phyloP scores from a whole-genome alignment of 2,888 invertebrate species.

The Meta bourneti region DNA sequence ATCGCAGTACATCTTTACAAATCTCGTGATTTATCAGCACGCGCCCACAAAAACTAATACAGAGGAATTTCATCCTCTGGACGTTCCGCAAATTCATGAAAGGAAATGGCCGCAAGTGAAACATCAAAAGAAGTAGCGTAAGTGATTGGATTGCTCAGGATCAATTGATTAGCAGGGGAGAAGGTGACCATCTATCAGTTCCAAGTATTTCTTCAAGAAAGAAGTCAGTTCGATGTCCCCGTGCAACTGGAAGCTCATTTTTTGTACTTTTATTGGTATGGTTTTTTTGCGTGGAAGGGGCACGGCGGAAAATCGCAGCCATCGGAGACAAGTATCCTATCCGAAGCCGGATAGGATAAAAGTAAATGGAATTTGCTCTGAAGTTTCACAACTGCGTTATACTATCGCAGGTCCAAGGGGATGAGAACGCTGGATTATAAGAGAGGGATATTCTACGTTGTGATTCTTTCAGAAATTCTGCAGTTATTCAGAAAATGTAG shows the following conservation, averaged over 20 bases:
- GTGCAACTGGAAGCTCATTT: neutral
- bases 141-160: slow-evolving; percentile 28
- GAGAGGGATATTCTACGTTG: too few relatives aligned
- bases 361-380: slow-evolving; percentile 23
- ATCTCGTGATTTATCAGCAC: too few relatives aligned
- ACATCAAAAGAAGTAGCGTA: slow-evolving; percentile 27
- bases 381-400: slow-evolving; percentile 26
- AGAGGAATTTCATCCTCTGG: neutral
- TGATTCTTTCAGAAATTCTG: too few relatives aligned
- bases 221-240: too few relatives aligned
- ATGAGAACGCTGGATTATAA: too few relatives aligned
- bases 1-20: too few relatives aligned
- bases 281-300: neutral
- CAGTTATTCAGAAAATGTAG: too few relatives aligned
- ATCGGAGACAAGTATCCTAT: neutral
- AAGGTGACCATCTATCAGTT: slow-evolving; percentile 12
- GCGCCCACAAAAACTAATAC: neutral
- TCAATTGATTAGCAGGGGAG: slow-evolving; percentile 19
- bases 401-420: neutral
- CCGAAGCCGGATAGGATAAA: slow-evolving; percentile 5
- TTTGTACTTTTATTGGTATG: neutral
- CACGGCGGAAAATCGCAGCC: neutral
- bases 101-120: neutral
- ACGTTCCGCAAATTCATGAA: neutral
- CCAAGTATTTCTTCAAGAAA: too few relatives aligned